Conservation (phyloP, 2,113 vertebrate genomes). For the Butorides virescens region DNA sequence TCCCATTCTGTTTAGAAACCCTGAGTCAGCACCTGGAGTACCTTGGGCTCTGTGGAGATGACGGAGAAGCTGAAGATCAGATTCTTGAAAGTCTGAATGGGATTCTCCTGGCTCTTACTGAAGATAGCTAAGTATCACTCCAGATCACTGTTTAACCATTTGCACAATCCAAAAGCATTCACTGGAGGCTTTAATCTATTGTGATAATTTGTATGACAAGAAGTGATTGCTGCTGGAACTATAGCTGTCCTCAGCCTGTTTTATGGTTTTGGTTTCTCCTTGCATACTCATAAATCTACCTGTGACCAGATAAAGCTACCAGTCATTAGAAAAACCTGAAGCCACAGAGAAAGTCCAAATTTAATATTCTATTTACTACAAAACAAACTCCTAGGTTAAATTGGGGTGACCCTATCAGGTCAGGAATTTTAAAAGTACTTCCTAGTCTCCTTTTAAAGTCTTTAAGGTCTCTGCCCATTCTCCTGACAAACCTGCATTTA, state of each 20-base stretch:
- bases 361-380: not conserved
- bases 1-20: constrained; percentile 34
- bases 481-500: not conserved
- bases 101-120: constrained; percentile 62
- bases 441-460: not conserved
- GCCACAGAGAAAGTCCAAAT: not conserved
- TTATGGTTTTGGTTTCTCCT: not conserved
- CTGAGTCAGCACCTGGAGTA: constrained; percentile 56
- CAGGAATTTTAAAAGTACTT: not conserved
- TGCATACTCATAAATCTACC: not conserved
- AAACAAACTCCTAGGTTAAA: not conserved
- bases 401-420: not conserved
- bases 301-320: not conserved
- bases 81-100: constrained; percentile 58
- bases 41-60: constrained; percentile 38
- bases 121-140: constrained; percentile 72
- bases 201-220: not conserved
- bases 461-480: not conserved
- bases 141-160: not conserved
- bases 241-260: not conserved
- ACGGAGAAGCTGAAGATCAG: constrained; percentile 38
- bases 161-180: not conserved
- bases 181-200: not conserved
- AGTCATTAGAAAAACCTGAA: not conserved
- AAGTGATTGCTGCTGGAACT: not conserved